A percentile compares a stretch with the other conserved stretches of the same genome.
Evolutionary conservation across 2,113 vertebrate species (phyloP).

Genomic region (Colossoma macropomum): DNA sequence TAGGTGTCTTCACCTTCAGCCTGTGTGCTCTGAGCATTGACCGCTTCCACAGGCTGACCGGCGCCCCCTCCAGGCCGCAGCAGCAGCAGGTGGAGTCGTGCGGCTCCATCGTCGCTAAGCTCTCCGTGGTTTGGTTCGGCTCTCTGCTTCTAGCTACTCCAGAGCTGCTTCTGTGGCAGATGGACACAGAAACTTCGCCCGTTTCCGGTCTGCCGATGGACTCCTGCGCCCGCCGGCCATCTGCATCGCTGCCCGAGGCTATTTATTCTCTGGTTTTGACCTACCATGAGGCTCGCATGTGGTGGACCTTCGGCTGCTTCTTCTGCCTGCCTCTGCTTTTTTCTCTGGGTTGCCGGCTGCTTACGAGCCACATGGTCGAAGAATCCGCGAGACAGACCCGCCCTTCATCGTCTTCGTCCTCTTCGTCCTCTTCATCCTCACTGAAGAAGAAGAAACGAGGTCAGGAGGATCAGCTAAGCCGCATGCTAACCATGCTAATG

Average conservation of each 20-base stretch:
- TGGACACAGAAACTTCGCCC: conserved; percentile 72
- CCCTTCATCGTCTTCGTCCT: conserved; percentile 41
- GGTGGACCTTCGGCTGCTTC: conserved; percentile 97
- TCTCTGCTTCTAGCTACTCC: conserved; percentile 89
- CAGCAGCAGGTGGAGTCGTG: conserved; percentile 83
- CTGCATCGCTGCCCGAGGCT: conserved; percentile 79
- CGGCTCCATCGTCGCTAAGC: conserved; percentile 91
- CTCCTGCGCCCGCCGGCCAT: conserved; percentile 83
- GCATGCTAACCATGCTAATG: conserved; percentile 84
- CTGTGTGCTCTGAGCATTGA: conserved; percentile 95
- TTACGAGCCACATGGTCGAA: conserved; percentile 81
- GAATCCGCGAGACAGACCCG: conserved; percentile 52
- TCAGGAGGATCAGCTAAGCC: conserved; percentile 78
- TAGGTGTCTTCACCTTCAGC: conserved; percentile 94
- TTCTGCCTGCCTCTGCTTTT: conserved; percentile 94
- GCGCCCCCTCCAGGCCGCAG: conserved; percentile 76
- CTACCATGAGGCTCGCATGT: conserved; percentile 91
- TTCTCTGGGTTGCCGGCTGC: conserved; percentile 89
- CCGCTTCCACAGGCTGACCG: conserved; percentile 89
- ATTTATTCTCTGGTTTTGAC: conserved; percentile 90
- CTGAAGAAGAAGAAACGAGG: conserved; percentile 73
- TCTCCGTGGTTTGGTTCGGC: conserved; percentile 93
- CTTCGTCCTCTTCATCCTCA: background rate
- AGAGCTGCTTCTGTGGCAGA: conserved; percentile 90
- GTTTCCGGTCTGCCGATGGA: conserved; percentile 68